These are phyloP conservation scores for Telenomus remus DNA, from an alignment of 1,140 invertebrate species.

Conservation along the genomic window DNA sequence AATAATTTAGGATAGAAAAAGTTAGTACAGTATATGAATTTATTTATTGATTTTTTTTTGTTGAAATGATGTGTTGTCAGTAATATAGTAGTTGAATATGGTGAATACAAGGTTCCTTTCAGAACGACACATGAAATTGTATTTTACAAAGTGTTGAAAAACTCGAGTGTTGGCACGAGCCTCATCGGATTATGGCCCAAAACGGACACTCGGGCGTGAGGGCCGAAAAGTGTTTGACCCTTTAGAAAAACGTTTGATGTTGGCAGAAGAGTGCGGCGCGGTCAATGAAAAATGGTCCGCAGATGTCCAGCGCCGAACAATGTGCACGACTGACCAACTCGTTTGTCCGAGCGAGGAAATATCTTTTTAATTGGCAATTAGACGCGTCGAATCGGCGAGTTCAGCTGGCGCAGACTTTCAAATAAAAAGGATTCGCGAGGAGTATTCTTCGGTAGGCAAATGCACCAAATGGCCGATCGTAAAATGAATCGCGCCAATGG, in stretches of 20 bases:
- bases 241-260: conserved; percentile 33
- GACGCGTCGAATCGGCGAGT: conserved; percentile 62
- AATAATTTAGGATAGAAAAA: no score
- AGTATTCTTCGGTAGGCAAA: conserved; percentile 63
- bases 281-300: conserved; percentile 40
- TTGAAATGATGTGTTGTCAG: no score
- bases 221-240: conserved; percentile 24
- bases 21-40: no score
- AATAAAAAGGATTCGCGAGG: conserved; percentile 62
- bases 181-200: conserved; percentile 25
- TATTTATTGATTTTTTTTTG: no score
- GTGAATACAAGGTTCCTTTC: no score
- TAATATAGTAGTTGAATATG: no score
- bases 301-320: conserved; percentile 49
- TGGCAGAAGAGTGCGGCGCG: conserved; percentile 32
- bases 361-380: conserved; percentile 75
- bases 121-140: no score
- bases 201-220: conserved; percentile 42
- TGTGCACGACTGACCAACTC: conserved; percentile 40
- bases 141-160: no score
- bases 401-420: conserved; percentile 65
- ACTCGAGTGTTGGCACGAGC: conserved; percentile 28
- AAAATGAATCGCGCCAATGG: conserved; percentile 52
- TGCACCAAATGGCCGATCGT: conserved; percentile 41
- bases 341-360: conserved; percentile 62